Evolutionary conservation across 2,888 invertebrate genomes (phyloP).

Genomic region (Mythimna pallens): DNA sequence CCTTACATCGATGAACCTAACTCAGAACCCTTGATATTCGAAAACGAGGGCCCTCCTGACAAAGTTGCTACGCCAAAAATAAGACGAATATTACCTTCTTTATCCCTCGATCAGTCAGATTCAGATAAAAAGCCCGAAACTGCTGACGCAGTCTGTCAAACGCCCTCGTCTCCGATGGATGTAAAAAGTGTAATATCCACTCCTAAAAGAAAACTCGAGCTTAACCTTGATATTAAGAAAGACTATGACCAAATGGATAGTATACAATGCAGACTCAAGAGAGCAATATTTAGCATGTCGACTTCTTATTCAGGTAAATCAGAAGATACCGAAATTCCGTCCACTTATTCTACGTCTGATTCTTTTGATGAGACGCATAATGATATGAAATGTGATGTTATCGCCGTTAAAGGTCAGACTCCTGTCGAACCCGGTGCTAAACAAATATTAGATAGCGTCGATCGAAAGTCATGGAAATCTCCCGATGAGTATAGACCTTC

Average conservation of each 20-base stretch:
- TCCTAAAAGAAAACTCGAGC: conserved; percentile 73
- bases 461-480: conserved; percentile 92
- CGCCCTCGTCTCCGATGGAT: conserved; percentile 77
- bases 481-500: conserved; percentile 93
- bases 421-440: conserved; percentile 78
- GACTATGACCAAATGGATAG: conserved; percentile 76
- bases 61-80: conserved; percentile 83
- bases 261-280: conserved; percentile 80
- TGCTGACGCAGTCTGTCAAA: conserved; percentile 85
- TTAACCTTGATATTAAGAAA: conserved; percentile 77
- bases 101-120: conserved; percentile 82
- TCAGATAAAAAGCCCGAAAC: conserved; percentile 78
- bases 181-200: conserved; percentile 58
- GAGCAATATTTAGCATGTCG: conserved; percentile 80
- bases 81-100: conserved; percentile 84
- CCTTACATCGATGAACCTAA: conserved; percentile 88
- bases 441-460: conserved; percentile 80
- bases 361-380: conserved; percentile 77
- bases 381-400: conserved; percentile 54
- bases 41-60: conserved; percentile 78
- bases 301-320: conserved; percentile 82
- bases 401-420: conserved; percentile 65
- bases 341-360: conserved; percentile 82
- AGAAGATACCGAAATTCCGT: conserved; percentile 81
- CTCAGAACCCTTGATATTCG: conserved; percentile 86